A percentile compares a stretch with the other conserved stretches of the same genome.
Evolutionary conservation across 1,140 invertebrate genomes (phyloP).

Genomic region (Panagrolaimus sp.): DNA sequence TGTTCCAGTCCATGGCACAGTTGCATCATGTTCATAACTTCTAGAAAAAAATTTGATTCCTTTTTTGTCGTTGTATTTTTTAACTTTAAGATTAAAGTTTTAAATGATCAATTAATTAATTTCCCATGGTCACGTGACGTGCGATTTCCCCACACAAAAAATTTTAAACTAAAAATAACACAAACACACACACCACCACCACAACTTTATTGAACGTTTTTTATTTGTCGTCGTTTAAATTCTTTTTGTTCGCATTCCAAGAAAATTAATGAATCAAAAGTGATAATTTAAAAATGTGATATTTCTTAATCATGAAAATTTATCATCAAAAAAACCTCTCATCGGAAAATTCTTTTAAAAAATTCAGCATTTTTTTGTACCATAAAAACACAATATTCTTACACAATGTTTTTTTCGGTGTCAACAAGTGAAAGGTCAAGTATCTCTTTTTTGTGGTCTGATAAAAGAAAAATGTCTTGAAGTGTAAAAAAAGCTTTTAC

Average conservation of each 20-base stretch:
- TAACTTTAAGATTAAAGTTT: constrained; percentile 35
- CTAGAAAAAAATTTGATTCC: not conserved
- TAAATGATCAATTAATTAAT: not conserved
- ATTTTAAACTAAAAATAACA: not conserved
- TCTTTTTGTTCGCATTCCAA: too few species aligned
- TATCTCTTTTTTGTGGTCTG: too few species aligned
- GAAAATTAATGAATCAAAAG: not conserved
- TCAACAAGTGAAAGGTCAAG: too few species aligned
- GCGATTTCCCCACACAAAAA: not conserved
- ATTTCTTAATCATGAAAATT: too few species aligned
- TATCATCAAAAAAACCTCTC: too few species aligned
- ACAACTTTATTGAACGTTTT: not conserved
- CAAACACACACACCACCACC: too few species aligned
- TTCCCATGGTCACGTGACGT: not conserved
- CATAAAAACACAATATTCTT: not conserved
- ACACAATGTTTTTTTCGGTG: not conserved
- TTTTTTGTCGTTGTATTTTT: constrained; percentile 24
- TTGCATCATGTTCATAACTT: constrained; percentile 7
- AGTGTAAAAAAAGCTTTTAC: too few species aligned
- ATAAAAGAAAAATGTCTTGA: too few species aligned
- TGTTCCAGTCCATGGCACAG: constrained; percentile 29
- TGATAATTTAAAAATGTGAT: too few species aligned
- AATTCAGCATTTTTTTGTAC: not conserved
- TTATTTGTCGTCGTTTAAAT: too few species aligned
- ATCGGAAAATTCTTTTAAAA: too few species aligned